Percentiles rank a stretch among this genome's conserved stretches.
Conservation (phyloP, 2,888 invertebrate species). For the Leucoma salicis region DNA sequence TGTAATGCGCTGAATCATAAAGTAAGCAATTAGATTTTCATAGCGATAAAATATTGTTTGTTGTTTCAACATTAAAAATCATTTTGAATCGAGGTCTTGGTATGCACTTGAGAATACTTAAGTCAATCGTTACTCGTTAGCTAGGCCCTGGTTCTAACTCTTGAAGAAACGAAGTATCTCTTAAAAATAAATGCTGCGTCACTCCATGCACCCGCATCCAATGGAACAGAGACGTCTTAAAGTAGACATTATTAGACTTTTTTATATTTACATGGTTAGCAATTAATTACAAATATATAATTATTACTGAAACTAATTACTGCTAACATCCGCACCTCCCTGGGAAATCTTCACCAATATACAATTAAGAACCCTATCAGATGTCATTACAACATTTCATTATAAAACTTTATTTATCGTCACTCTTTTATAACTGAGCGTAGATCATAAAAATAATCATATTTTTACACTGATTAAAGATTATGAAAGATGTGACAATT, state of each 20-base stretch:
- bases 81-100: conserved; percentile 49
- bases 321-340: conserved; percentile 10
- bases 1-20: conserved; percentile 12
- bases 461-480: conserved; percentile 15
- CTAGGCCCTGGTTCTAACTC: conserved; percentile 57
- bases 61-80: conserved; percentile 41
- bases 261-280: conserved; percentile 8
- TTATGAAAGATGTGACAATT: conserved; percentile 6
- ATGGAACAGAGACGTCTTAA: conserved; percentile 45
- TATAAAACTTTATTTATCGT: conserved; percentile 11
- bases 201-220: conserved; percentile 61
- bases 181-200: conserved; percentile 75
- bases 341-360: conserved; percentile 6
- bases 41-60: conserved; percentile 30
- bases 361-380: conserved; percentile 15
- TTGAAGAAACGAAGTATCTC: conserved; percentile 77
- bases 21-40: conserved; percentile 10
- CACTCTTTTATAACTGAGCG: conserved; percentile 11
- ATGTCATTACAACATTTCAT: conserved; percentile 10
- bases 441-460: conserved; percentile 16
- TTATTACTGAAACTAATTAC: conserved; percentile 16
- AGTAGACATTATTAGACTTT: conserved; percentile 14
- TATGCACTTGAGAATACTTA: conserved; percentile 60
- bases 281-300: conserved; percentile 21
- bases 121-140: conserved; percentile 76